Base-by-base conservation (phyloP, 1,140 invertebrate genomes). In the Holcopasites calliopsidis region DNA sequence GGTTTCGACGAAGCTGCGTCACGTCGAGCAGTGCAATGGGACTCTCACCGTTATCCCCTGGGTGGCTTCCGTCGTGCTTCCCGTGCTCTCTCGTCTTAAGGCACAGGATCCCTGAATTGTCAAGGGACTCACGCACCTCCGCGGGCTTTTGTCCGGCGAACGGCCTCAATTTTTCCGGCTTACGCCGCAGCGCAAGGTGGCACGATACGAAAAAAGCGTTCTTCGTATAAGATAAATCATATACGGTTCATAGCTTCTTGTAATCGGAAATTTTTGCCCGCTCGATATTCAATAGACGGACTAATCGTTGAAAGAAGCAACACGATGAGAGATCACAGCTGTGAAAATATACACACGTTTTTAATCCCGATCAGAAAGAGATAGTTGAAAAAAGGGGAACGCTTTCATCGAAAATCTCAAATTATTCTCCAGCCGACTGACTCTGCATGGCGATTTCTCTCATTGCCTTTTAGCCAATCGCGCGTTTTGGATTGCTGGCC, bases 161-260 rank as follows among this genome's bases (percentile, higher is more conserved):
- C 65, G 76, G 68, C 35, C 68, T 76, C 79, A 79, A 82, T 81
- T 82, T 83, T 83, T 82, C 76, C 64, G 40, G 60, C 70, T 78
- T 82, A 82, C 62, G 62, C 58, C 52, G 40, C 52, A 1, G 1
- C 23, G 58, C 54, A 44, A 61, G 49, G 44, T 44, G 11, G 11
- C 8, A 44, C 8, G n/a, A n/a, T n/a, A n/a, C n/a, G n/a, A n/a
- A n/a, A n/a, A n/a, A n/a, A n/a, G n/a, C n/a, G n/a, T n/a, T n/a
- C n/a, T n/a, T n/a, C n/a, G n/a, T n/a, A n/a, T n/a, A n/a, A n/a
- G n/a, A n/a, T n/a, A n/a, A n/a, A n/a, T n/a, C n/a, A n/a, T n/a
- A n/a, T n/a, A n/a, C n/a, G n/a, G n/a, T n/a, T n/a, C n/a, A n/a
- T n/a, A n/a, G n/a, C n/a, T n/a, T n/a, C n/a, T n/a, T n/a, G n/a